Evolutionary conservation across 2,888 invertebrate genomes (phyloP).

Genomic region (Cheiracanthium punctorium): DNA sequence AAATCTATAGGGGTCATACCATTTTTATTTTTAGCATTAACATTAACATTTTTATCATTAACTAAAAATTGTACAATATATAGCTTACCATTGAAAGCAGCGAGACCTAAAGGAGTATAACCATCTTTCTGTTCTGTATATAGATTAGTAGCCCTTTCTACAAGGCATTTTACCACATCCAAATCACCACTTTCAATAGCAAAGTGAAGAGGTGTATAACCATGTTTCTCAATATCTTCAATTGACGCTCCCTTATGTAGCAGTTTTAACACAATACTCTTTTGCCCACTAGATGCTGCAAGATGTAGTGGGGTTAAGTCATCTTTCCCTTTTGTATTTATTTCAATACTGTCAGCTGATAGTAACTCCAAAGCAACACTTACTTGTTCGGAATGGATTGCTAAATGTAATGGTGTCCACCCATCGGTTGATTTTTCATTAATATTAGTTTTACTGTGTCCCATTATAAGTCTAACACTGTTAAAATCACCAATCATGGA

Average conservation of each 20-base stretch:
- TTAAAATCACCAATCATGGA: neutral
- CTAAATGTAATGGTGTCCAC: neutral
- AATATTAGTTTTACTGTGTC: neutral
- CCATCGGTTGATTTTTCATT: neutral
- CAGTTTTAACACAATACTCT: neutral
- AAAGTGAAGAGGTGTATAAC: conserved; percentile 2
- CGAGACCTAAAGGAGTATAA: neutral
- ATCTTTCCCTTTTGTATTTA: neutral
- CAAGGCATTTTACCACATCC: neutral
- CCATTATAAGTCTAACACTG: neutral
- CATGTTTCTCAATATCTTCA: neutral
- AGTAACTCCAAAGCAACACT: neutral
- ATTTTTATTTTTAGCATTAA: neutral
- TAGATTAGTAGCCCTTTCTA: neutral
- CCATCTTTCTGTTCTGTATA: neutral
- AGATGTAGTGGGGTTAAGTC: neutral
- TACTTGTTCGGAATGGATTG: neutral
- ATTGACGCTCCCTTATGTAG: neutral
- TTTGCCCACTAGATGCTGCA: neutral
- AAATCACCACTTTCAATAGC: neutral
- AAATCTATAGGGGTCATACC: neutral
- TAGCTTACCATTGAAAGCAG: neutral
- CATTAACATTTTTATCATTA: neutral
- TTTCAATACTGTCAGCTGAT: neutral
- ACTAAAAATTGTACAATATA: neutral